phyloP scores from a whole-genome alignment of 1,140 invertebrate genomes.

The Zaprionus davidi region DNA sequence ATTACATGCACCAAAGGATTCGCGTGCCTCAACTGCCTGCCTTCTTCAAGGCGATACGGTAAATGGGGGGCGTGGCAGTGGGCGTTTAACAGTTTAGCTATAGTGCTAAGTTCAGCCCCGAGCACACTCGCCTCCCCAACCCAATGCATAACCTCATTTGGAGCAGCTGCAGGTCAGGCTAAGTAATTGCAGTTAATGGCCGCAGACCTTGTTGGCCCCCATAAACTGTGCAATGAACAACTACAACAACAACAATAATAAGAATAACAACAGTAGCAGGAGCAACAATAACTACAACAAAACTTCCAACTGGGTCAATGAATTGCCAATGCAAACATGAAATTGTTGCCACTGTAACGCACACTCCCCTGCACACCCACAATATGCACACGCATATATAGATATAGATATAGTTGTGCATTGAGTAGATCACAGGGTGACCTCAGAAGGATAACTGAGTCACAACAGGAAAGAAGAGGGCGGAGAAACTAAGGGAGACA shows the following conservation, averaged over 20 bases:
- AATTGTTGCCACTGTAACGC: constrained; percentile 38
- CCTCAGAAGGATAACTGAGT: constrained; percentile 8
- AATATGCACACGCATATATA: not conserved
- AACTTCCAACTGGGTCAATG: constrained; percentile 74
- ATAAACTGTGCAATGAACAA: constrained; percentile 74
- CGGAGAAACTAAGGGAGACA: not conserved
- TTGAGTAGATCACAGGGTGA: constrained; percentile 31
- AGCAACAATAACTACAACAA: constrained; percentile 33
- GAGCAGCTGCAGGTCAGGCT: constrained; percentile 23
- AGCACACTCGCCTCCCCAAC: not conserved
- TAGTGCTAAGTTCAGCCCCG: not conserved
- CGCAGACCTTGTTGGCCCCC: constrained; percentile 38
- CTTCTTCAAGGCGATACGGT: not conserved
- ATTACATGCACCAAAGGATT: constrained; percentile 34
- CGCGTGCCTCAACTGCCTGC: constrained; percentile 18
- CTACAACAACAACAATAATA: constrained; percentile 45
- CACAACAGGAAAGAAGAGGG: not conserved
- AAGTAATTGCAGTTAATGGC: constrained; percentile 66
- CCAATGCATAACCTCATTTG: constrained; percentile 5
- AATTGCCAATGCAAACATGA: constrained; percentile 76
- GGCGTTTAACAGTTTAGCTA: not conserved
- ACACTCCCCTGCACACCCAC: not conserved
- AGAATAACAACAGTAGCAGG: constrained; percentile 28
- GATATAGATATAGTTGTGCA: not conserved
- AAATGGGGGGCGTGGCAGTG: no score